phyloP scores from a whole-genome alignment of 2,888 invertebrate genomes.

The Holacanthella duospinosa region DNA sequence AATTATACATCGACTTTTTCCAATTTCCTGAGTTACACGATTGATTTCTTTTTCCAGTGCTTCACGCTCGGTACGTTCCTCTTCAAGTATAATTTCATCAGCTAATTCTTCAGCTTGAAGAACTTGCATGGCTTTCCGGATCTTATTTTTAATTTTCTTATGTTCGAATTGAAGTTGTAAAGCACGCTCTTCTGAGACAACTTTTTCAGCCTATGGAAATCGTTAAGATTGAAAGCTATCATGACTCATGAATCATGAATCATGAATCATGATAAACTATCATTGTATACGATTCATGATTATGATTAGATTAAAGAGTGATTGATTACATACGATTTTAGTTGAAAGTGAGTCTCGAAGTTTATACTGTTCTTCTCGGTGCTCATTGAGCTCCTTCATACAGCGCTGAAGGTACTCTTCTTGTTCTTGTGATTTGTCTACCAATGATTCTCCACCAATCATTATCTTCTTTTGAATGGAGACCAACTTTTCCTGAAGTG shows the following conservation, averaged over 20 bases:
- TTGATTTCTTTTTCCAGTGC: background rate
- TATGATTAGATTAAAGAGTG: background rate
- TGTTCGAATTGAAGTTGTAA: background rate
- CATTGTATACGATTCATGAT: background rate
- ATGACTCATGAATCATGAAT: no score
- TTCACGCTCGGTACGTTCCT: background rate
- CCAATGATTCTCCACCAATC: constrained; percentile 93
- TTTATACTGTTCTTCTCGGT: constrained; percentile 54
- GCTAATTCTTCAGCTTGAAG: background rate
- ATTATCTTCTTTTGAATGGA: constrained; percentile 86
- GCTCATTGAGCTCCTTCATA: constrained; percentile 66
- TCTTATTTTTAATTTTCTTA: background rate
- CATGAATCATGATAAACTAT: no score
- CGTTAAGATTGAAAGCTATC: no score
- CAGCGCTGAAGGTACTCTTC: constrained; percentile 78
- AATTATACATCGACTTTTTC: background rate
- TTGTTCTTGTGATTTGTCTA: constrained; percentile 93
- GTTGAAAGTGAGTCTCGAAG: constrained; percentile 70
- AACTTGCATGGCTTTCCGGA: background rate
- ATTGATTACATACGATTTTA: constrained; percentile 56
- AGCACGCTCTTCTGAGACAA: background rate
- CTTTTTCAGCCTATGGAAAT: background rate
- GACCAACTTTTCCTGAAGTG: constrained; percentile 55
- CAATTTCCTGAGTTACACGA: background rate
- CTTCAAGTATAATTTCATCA: background rate